These are phyloP conservation scores for Latrodectus geometricus DNA, from an alignment of 1,140 invertebrate species.

Conservation along the genomic window DNA sequence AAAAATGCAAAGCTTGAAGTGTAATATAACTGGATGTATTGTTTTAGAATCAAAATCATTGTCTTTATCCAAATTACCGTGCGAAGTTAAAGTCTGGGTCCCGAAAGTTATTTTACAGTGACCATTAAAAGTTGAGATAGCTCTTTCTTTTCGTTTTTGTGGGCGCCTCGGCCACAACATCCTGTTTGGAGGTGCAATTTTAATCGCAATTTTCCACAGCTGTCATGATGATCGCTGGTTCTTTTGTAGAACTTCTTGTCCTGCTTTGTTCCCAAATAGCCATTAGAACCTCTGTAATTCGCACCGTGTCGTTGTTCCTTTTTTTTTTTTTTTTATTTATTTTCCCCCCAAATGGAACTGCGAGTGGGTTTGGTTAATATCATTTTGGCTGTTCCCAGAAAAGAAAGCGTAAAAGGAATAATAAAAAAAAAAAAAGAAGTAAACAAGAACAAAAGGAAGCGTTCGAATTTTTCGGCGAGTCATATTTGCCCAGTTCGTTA, in stretches of 20 bases:
- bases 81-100: no score
- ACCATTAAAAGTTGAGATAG: no score
- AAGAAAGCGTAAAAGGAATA: neutral
- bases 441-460: neutral
- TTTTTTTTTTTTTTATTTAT: no score
- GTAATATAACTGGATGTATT: no score
- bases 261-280: slow-evolving; percentile 13
- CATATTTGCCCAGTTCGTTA: slow-evolving; percentile 14
- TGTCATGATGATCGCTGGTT: slow-evolving; percentile 31
- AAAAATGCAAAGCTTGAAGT: no score
- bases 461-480: neutral
- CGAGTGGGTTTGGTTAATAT: slow-evolving; percentile 2
- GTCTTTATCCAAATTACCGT: no score
- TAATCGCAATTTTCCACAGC: slow-evolving; percentile 36
- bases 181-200: slow-evolving; percentile 37
- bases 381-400: neutral
- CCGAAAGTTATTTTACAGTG: no score
- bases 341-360: neutral
- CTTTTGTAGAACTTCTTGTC: slow-evolving; percentile 42
- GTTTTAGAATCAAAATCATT: no score
- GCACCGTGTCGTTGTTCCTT: neutral
- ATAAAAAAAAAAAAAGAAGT: neutral
- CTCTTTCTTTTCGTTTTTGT: neutral
- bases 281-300: slow-evolving; percentile 23
- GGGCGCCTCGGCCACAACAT: slow-evolving; percentile 20